Percentiles rank a stretch among this genome's conserved stretches.
Evolutionary conservation across 2,888 invertebrate species (phyloP).

Genomic region (Amiota minor): DNA sequence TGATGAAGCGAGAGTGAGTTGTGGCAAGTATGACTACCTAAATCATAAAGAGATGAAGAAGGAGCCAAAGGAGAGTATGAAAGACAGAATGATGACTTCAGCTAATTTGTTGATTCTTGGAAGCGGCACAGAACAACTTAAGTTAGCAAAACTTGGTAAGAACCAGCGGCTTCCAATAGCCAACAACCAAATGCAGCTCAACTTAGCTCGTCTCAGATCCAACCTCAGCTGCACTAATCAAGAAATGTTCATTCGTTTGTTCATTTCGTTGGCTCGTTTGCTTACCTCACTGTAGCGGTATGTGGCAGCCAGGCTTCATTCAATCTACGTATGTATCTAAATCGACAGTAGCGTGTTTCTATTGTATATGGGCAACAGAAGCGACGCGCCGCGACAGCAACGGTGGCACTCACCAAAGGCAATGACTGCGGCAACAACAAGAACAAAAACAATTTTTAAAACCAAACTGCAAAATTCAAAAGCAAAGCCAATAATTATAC

Average conservation of each 20-base stretch:
- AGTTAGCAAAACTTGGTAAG: neutral
- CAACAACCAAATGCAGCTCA: neutral
- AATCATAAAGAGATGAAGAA: too few species aligned
- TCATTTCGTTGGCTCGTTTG: too few species aligned
- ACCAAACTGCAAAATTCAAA: slow-evolving; percentile 9
- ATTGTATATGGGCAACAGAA: neutral
- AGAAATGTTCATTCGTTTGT: neutral
- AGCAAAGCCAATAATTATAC: slow-evolving; percentile 53
- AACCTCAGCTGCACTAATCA: slow-evolving; percentile 8
- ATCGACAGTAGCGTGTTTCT: slow-evolving; percentile 19
- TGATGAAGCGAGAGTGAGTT: slow-evolving; percentile 8
- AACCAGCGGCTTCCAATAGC: slow-evolving; percentile 14
- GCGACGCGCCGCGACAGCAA: neutral
- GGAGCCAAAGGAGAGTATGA: neutral
- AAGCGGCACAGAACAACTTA: slow-evolving; percentile 33
- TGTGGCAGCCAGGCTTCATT: too few species aligned
- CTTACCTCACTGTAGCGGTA: too few species aligned
- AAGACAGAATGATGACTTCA: neutral
- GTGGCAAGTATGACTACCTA: neutral
- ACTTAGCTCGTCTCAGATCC: neutral
- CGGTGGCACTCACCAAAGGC: neutral
- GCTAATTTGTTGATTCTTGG: slow-evolving; percentile 58
- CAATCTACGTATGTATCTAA: slow-evolving; percentile 1
- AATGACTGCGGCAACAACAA: slow-evolving; percentile 30
- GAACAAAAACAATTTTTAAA: slow-evolving; percentile 18